Evolutionary conservation across 2,797 vertebrate genomes (phyloP).

Genomic region (Urocyon cinereoargenteus): DNA sequence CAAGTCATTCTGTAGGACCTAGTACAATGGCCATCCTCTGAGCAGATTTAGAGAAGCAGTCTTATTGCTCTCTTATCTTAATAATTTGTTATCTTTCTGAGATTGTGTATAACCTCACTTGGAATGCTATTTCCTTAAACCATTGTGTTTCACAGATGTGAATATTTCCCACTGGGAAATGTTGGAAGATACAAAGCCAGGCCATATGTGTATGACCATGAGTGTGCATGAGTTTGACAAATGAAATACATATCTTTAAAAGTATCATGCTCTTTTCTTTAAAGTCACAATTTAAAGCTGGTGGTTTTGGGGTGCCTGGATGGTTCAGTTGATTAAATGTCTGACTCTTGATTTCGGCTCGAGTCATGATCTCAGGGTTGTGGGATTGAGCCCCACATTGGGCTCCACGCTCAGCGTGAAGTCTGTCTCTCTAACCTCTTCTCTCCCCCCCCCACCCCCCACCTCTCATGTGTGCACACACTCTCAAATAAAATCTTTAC

Average conservation of each 20-base stretch:
- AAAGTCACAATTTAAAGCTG: conserved; percentile 22
- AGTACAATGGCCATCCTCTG: background rate
- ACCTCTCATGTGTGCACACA: background rate
- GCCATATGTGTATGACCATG: background rate
- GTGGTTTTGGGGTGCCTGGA: background rate
- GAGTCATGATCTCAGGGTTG: background rate
- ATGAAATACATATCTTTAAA: background rate
- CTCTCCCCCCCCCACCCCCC: no score
- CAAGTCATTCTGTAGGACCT: background rate
- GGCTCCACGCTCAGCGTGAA: background rate
- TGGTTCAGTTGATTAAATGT: background rate
- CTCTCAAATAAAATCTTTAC: background rate
- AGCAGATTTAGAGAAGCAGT: background rate
- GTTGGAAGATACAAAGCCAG: background rate
- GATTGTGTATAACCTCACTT: background rate
- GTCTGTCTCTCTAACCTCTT: background rate
- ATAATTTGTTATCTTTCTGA: conserved; percentile 25
- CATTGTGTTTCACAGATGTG: background rate
- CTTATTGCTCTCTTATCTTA: background rate
- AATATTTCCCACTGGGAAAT: background rate
- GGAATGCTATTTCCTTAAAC: conserved; percentile 8
- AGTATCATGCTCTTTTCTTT: background rate
- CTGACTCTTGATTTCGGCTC: background rate
- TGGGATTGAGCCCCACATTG: background rate
- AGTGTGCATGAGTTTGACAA: background rate